phyloP scores from a whole-genome alignment of 2,888 invertebrate species.

The Cheilosia soror region DNA sequence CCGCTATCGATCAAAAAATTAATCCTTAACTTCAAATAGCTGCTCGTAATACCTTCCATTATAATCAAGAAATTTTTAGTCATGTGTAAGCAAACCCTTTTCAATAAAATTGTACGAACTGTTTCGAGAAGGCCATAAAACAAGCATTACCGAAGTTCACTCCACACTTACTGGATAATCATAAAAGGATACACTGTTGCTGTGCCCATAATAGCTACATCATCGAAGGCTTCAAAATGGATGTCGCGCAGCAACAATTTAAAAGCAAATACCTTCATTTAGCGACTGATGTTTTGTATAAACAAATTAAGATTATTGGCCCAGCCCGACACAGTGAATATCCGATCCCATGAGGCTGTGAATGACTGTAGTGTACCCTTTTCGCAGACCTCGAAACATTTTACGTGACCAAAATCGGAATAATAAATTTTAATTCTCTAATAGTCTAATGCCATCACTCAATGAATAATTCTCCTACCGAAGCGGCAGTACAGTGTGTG shows the following conservation, averaged over 20 bases:
- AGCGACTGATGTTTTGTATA: background rate
- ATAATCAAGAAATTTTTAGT: too few species aligned
- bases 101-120: too few species aligned
- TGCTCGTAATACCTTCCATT: too few species aligned
- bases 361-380: background rate
- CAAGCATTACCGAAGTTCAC: slow-evolving; percentile 8
- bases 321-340: background rate
- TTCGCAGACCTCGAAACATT: background rate
- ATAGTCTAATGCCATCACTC: slow-evolving; percentile 52
- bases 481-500: background rate
- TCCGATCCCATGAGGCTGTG: background rate
- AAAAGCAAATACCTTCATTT: slow-evolving; percentile 23
- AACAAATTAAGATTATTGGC: slow-evolving; percentile 27
- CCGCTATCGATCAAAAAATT: too few species aligned
- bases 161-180: background rate
- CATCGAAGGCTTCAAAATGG: background rate
- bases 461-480: slow-evolving; percentile 41
- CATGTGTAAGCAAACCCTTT: too few species aligned
- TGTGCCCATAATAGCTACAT: background rate
- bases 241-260: slow-evolving; percentile 6
- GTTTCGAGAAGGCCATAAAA: slow-evolving; percentile 8
- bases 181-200: background rate
- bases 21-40: too few species aligned
- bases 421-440: slow-evolving; percentile 47
- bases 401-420: slow-evolving; percentile 27